Conservation (phyloP, 2,797 vertebrate species). For the Apodemus agrarius region DNA sequence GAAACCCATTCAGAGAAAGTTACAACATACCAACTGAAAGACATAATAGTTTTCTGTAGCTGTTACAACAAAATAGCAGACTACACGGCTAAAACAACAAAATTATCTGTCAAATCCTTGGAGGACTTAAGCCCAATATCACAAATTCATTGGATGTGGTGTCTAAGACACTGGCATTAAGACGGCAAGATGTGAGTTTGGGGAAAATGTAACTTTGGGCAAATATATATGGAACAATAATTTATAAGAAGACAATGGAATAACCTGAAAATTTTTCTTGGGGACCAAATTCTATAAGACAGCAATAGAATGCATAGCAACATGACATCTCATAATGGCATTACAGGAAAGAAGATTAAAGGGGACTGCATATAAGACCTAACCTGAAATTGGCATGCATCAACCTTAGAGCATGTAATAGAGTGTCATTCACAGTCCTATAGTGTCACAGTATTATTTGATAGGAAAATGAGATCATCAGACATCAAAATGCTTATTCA, state of each 20-base stretch:
- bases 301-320: neutral
- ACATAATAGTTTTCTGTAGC: neutral
- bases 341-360: neutral
- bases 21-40: neutral
- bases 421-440: neutral
- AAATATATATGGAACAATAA: neutral
- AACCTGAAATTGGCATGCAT: neutral
- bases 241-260: neutral
- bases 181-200: neutral
- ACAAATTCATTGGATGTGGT: neutral
- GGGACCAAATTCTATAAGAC: neutral
- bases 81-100: neutral
- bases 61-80: neutral
- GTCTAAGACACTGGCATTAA: neutral
- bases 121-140: neutral
- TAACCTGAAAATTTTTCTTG: neutral
- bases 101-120: neutral
- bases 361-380: neutral
- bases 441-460: neutral
- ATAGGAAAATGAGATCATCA: neutral
- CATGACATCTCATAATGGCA: neutral
- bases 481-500: neutral
- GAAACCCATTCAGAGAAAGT: constrained; percentile 38
- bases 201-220: neutral
- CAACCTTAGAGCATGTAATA: neutral